Evolutionary conservation across 1,140 invertebrate genomes (phyloP), one percentile per base, ranked within the genome.

Genomic region (Streblospio benedicti): DNA sequence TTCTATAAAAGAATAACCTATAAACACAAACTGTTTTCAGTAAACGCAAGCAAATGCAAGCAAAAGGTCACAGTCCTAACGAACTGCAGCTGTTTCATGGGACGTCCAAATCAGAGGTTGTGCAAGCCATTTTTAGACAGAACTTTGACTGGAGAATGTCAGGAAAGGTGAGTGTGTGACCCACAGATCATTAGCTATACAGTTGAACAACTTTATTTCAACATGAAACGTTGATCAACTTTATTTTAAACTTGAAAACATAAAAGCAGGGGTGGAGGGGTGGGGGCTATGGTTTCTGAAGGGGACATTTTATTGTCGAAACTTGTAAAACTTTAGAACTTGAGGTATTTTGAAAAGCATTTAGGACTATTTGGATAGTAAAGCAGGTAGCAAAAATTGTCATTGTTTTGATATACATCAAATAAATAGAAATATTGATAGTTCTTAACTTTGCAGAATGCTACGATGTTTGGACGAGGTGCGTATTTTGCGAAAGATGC

Each of bases 81-180:
- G 71, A 73, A 58, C 60, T 56, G 27, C 55, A 59, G 16, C 64
- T 75, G n/a, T 75, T 72, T 50, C 73, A 75, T 53, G 73, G 73
- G 18, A 74, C 72, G 9, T 55, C 63, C 0, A 38, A 52, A 16
- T 61, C 66, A 27, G 66, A 67, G 2, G 57, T 73, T 30, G 69
- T 72, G 20, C n/a, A n/a, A n/a, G 64, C 70, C 27, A 74, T 73
- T 20, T 73, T 69, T 60, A 65, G 61, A 35, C 66, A 71, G 35
- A 71, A 71, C 12, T 73, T 75, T 63, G 73, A 75, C 57, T 74
- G 72, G 72, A 55, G 73, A 27, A 44, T 72, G 1, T 72, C 71
- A 63, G 73, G 73, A 14, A 12, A 49, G 16, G 16, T 20, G 49
- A 16, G 16, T n/a, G 49, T 16, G 2, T 28, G 16, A 51, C 2